A percentile compares a stretch with the other conserved stretches of the same genome.
These are phyloP conservation scores for Gracilinanus agilis DNA, from an alignment of 2,113 vertebrate species.

Conservation along the genomic window DNA sequence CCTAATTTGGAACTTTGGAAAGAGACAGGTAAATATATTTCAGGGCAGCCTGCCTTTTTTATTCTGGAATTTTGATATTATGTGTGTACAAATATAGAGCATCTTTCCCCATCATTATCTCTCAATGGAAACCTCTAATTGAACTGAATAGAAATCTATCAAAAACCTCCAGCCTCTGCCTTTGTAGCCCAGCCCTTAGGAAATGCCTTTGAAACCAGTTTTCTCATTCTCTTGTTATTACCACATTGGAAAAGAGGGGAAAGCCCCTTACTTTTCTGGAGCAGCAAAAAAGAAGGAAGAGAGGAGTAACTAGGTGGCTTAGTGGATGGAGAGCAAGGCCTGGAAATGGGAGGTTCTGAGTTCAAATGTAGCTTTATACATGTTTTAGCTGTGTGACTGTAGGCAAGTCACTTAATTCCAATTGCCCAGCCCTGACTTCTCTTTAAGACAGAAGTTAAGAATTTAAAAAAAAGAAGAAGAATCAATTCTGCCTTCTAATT, in stretches of 20 bases:
- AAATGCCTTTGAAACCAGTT: background rate
- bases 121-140: background rate
- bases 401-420: too few species aligned
- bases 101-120: background rate
- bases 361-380: too few species aligned
- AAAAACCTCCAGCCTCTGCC: background rate
- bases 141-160: background rate
- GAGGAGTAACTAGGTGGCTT: too few species aligned
- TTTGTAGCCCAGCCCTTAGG: background rate
- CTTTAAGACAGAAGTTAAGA: too few species aligned
- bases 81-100: background rate
- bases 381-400: too few species aligned
- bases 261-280: background rate
- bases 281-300: background rate
- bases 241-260: background rate
- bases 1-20: slow-evolving; percentile 84
- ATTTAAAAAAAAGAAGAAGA: background rate
- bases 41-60: slow-evolving; percentile 12
- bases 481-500: background rate
- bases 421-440: too few species aligned
- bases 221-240: background rate
- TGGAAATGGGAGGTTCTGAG: too few species aligned
- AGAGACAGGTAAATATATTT: slow-evolving; percentile 76
- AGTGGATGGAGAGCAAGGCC: too few species aligned
- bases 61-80: background rate